These are phyloP conservation scores for Bradypodion pumilum DNA, from an alignment of 2,797 vertebrate species.

Conservation along the genomic window DNA sequence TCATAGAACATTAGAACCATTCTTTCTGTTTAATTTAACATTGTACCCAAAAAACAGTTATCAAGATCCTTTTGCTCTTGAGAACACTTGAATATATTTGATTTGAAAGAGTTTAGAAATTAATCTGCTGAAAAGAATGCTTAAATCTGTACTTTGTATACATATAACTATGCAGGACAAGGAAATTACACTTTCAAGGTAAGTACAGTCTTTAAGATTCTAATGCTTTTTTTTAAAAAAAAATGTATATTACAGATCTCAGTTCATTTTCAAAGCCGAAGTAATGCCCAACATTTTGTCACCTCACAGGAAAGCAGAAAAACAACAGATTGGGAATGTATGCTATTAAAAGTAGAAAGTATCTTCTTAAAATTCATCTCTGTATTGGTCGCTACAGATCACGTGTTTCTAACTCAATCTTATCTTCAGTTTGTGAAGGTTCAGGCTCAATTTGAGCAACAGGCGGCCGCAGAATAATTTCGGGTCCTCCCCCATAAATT, in stretches of 20 bases:
- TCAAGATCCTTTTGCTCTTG: conserved; percentile 64
- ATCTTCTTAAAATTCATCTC: conserved; percentile 66
- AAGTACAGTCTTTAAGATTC: conserved; percentile 42
- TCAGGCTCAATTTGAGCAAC: conserved; percentile 85
- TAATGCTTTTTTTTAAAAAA: conserved; percentile 53
- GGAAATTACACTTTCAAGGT: conserved; percentile 60
- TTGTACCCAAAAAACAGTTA: conserved; percentile 39
- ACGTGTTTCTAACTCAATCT: conserved; percentile 95
- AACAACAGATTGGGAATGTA: conserved; percentile 77
- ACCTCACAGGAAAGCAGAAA: conserved; percentile 46
- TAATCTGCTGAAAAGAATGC: conserved; percentile 31
- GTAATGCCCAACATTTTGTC: conserved; percentile 73
- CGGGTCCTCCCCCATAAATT: conserved; percentile 93
- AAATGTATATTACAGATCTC: conserved; percentile 57
- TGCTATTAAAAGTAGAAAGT: conserved; percentile 78
- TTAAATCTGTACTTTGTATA: conserved; percentile 64
- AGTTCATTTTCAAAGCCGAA: conserved; percentile 67
- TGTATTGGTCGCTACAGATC: conserved; percentile 78
- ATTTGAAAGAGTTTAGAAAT: conserved; percentile 62
- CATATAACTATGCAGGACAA: conserved; percentile 53
- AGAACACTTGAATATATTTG: conserved; percentile 66
- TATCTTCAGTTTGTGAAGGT: conserved; percentile 88
- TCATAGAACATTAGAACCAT: conserved; percentile 67
- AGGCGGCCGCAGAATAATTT: conserved; percentile 90
- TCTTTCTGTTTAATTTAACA: not conserved